Conservation (phyloP, 2,797 vertebrate species). For the Acanthopagrus latus region DNA sequence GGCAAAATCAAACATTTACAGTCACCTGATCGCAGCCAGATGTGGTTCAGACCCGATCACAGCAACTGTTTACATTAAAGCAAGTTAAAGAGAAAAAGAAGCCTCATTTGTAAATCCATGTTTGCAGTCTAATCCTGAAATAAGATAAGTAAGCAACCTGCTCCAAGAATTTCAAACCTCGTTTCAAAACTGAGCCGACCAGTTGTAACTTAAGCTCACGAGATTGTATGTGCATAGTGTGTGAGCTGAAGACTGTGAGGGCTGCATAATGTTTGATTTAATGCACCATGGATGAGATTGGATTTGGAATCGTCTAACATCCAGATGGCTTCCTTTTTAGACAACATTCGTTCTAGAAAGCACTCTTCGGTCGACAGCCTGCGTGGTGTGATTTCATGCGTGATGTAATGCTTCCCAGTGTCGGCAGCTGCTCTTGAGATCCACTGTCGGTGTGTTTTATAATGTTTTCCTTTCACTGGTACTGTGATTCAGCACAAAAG, state of each 20-base stretch:
- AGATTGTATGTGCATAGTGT: conserved; percentile 13
- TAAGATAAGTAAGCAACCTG: neutral
- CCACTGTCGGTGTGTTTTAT: neutral
- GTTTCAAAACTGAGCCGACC: neutral
- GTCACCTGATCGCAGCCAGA: neutral
- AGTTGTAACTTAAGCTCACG: neutral
- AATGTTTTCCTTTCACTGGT: neutral
- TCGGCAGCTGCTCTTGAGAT: conserved; percentile 22
- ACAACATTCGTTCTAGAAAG: conserved; percentile 8
- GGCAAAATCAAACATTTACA: neutral
- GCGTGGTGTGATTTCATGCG: conserved; percentile 3
- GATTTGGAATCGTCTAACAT: conserved; percentile 31
- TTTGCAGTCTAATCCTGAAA: neutral
- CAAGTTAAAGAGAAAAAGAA: neutral
- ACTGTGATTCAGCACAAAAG: neutral
- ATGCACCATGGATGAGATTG: conserved; percentile 13
- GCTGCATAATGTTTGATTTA: conserved; percentile 18
- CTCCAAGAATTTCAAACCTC: neutral
- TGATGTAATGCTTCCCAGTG: conserved; percentile 20
- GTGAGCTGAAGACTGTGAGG: conserved; percentile 16
- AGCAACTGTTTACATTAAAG: neutral
- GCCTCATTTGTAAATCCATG: neutral
- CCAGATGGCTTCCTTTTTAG: conserved; percentile 40
- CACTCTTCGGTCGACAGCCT: neutral
- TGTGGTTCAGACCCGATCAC: neutral